Conservation (phyloP, 2,797 vertebrate species). For the Pseudochromis fuscus region DNA sequence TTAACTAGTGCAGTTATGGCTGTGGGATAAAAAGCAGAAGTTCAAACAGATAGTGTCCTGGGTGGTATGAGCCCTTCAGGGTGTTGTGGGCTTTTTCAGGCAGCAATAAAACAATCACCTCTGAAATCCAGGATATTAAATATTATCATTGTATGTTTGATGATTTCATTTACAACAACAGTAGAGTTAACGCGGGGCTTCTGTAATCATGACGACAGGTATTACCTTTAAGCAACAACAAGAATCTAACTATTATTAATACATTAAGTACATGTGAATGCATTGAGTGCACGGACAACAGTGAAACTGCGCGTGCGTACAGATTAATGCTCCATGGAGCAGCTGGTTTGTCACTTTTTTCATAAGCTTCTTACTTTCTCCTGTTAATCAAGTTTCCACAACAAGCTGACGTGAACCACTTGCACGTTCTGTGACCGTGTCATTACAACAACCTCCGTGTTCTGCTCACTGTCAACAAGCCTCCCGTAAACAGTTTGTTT, state of each 20-base stretch:
- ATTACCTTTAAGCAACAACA: neutral
- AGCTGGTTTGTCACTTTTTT: neutral
- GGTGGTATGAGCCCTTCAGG: too few species aligned
- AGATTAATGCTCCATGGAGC: neutral
- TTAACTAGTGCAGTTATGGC: too few species aligned
- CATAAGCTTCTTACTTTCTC: neutral
- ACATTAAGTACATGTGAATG: neutral
- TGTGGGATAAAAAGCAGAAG: too few species aligned
- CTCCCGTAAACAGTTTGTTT: neutral
- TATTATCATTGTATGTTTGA: too few species aligned
- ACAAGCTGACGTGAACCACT: neutral
- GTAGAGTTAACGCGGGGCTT: too few species aligned
- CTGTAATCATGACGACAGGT: too few species aligned
- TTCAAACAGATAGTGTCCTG: too few species aligned
- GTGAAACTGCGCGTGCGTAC: constrained; percentile 42
- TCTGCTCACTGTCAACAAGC: constrained; percentile 3
- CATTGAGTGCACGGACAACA: neutral
- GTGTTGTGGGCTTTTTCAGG: too few species aligned
- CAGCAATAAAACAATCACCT: neutral
- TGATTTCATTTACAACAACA: too few species aligned
- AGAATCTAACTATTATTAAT: neutral
- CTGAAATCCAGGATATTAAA: neutral
- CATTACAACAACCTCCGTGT: neutral
- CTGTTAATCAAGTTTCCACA: rapidly evolving
- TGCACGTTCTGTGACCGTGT: neutral